Conservation (phyloP, 2,888 invertebrate species). For the Allygus modestus region DNA sequence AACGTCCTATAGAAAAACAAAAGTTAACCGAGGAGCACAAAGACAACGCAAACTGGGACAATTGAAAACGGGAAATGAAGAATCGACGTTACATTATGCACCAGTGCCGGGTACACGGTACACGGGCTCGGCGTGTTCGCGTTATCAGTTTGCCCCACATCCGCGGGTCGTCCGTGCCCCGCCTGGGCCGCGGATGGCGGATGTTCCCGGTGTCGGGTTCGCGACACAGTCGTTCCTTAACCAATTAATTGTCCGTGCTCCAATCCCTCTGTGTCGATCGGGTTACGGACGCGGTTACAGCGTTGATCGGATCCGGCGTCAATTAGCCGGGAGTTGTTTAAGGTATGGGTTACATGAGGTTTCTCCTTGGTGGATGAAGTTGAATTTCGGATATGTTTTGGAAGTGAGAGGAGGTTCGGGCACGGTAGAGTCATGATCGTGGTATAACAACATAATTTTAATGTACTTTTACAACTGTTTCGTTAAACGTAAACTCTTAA, state of each 20-base stretch:
- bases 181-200: conserved; percentile 4
- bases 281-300: neutral
- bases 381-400: no score
- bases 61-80: neutral
- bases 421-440: no score
- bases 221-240: conserved; percentile 4
- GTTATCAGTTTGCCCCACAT: neutral
- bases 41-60: neutral
- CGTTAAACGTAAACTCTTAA: no score
- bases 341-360: no score
- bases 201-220: neutral
- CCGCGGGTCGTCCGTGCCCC: neutral
- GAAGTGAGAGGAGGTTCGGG: no score
- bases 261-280: neutral
- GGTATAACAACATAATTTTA: no score
- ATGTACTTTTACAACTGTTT: no score
- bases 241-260: conserved; percentile 8
- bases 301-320: no score
- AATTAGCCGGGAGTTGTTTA: no score
- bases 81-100: neutral
- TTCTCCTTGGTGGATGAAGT: no score
- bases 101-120: neutral
- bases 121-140: neutral
- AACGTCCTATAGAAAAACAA: no score
- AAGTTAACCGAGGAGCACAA: no score